These are phyloP conservation scores for Trematocara zebra DNA, from an alignment of 2,113 vertebrate genomes.

Conservation along the genomic window DNA sequence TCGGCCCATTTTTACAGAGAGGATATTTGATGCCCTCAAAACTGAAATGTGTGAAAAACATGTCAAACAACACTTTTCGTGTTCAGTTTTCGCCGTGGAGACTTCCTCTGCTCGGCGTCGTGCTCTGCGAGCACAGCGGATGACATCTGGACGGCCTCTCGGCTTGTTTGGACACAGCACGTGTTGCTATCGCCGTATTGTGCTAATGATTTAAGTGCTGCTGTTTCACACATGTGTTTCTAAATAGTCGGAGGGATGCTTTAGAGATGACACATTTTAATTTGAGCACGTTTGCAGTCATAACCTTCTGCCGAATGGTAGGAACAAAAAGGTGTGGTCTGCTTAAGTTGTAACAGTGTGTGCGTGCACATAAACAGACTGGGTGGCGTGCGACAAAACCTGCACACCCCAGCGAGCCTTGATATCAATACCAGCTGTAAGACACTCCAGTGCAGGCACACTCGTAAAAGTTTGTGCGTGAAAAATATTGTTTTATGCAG, in stretches of 20 bases:
- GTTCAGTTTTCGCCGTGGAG: not conserved
- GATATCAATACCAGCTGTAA: conserved; percentile 71
- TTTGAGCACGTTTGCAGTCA: not conserved
- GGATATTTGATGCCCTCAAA: not conserved
- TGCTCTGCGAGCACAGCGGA: not conserved
- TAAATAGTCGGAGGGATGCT: not conserved
- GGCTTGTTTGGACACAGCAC: not conserved
- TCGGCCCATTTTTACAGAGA: not conserved
- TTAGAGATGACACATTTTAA: conserved; percentile 26
- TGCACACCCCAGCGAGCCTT: conserved; percentile 39
- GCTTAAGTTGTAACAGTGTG: not conserved
- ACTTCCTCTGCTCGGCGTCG: not conserved
- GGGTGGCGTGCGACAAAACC: conserved; percentile 55
- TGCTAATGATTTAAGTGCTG: conserved; percentile 12
- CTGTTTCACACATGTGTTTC: conserved; percentile 15
- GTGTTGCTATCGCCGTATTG: conserved; percentile 8
- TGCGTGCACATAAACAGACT: not conserved
- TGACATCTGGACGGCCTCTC: not conserved
- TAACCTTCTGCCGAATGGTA: not conserved
- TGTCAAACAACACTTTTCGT: not conserved
- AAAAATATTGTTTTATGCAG: not conserved
- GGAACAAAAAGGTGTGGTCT: conserved; percentile 11
- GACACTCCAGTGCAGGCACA: conserved; percentile 19
- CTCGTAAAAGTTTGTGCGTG: not conserved
- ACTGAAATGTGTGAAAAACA: not conserved